Conservation (phyloP, 2,113 vertebrate species). For the Megaceryle maxima region DNA sequence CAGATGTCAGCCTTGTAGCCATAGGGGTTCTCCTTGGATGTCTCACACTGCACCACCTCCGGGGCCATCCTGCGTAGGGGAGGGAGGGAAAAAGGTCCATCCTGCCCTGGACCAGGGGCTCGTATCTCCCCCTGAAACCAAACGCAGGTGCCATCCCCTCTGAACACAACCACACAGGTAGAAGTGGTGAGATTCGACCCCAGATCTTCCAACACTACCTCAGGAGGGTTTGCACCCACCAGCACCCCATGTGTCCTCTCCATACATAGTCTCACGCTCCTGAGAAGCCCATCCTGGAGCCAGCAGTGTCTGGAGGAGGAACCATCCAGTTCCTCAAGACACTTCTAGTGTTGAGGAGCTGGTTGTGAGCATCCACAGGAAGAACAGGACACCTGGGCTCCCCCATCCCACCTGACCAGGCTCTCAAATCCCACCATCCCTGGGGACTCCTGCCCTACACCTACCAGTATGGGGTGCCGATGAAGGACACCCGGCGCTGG, state of each 20-base stretch:
- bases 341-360: not conserved
- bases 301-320: not conserved
- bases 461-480: conserved; percentile 77
- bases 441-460: not conserved
- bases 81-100: not conserved
- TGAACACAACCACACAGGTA: not conserved
- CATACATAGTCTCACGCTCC: not conserved
- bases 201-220: not conserved
- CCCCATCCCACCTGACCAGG: rapidly evolving
- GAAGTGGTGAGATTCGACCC: not conserved
- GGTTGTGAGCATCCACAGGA: rapidly evolving
- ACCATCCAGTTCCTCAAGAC: not conserved
- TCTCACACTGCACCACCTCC: conserved; percentile 77
- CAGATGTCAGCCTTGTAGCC: conserved; percentile 75
- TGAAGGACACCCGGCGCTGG: conserved; percentile 72
- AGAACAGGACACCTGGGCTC: not conserved
- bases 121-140: not conserved
- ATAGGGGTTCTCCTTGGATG: conserved; percentile 74
- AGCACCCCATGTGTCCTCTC: not conserved
- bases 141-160: not conserved
- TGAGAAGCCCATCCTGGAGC: not conserved
- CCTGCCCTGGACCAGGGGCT: not conserved
- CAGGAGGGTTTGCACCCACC: not conserved
- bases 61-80: conserved; percentile 72
- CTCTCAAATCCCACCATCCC: not conserved